Evolutionary conservation across 2,888 invertebrate genomes (phyloP).

Genomic region (Trachelus iudaicus): DNA sequence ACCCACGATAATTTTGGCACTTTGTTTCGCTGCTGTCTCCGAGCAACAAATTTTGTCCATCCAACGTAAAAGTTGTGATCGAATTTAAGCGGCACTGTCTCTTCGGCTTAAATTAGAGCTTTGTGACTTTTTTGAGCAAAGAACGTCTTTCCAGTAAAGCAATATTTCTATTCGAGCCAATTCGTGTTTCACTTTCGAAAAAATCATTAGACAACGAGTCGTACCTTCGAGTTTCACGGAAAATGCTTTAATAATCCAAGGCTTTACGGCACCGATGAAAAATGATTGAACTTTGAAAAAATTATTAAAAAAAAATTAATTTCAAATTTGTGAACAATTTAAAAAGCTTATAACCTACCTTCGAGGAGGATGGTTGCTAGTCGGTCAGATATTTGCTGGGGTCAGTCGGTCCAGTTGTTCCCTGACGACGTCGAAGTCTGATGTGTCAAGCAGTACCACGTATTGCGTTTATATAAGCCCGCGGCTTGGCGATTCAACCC

Average conservation of each 20-base stretch:
- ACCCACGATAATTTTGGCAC: neutral
- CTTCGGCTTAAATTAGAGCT: neutral
- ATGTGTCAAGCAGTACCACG: slow-evolving; percentile 45
- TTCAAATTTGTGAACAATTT: neutral
- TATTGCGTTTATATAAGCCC: slow-evolving; percentile 58
- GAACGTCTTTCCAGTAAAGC: neutral
- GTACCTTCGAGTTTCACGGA: neutral
- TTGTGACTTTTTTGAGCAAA: neutral
- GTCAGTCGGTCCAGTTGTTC: neutral
- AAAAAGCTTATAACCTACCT: neutral
- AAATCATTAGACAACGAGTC: neutral
- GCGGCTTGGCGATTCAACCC: slow-evolving; percentile 26
- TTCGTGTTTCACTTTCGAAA: neutral
- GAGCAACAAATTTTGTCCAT: neutral
- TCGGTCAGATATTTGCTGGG: neutral
- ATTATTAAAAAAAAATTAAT: neutral
- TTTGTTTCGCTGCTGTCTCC: neutral
- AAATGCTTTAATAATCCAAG: neutral
- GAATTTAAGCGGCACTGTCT: neutral
- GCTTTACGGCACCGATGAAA: neutral
- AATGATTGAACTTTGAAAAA: neutral
- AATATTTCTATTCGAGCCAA: neutral
- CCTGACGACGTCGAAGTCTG: slow-evolving; percentile 35
- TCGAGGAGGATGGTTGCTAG: neutral
- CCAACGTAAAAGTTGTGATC: neutral